phyloP scores from a whole-genome alignment of 2,888 invertebrate genomes.

The Polylopha cassiicola region DNA sequence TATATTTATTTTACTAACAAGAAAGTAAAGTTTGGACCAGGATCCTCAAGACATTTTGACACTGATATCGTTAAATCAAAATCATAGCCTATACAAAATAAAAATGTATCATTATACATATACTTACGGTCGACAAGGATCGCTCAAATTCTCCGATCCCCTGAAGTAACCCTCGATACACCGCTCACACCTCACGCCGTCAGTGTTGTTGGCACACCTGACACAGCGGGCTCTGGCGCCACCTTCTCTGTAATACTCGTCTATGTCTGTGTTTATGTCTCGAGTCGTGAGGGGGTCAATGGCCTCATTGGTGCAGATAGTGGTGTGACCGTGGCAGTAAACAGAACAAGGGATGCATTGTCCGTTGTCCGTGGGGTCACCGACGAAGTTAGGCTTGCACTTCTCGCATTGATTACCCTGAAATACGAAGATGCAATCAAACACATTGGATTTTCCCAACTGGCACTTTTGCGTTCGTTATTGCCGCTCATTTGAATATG shows the following conservation, averaged over 20 bases:
- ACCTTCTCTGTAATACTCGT: conserved; percentile 81
- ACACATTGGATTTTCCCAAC: neutral
- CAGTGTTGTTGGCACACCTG: conserved; percentile 88
- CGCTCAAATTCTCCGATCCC: conserved; percentile 85
- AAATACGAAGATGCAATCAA: conserved; percentile 20
- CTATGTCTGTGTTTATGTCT: no score
- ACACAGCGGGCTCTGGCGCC: conserved; percentile 86
- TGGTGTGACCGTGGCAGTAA: conserved; percentile 93
- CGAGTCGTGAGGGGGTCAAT: conserved; percentile 58
- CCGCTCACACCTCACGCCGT: conserved; percentile 88
- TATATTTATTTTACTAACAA: no score
- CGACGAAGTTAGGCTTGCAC: conserved; percentile 93
- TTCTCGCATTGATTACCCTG: conserved; percentile 93
- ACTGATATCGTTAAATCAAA: no score
- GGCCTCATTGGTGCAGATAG: conserved; percentile 83
- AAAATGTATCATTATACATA: neutral
- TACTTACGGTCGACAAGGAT: conserved; percentile 84
- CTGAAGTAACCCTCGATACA: conserved; percentile 87
- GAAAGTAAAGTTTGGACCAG: no score
- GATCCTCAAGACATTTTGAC: no score
- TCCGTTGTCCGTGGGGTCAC: conserved; percentile 91
- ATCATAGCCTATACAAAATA: no score
- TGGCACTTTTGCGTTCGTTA: no score
- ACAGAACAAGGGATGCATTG: conserved; percentile 91
- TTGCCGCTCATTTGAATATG: no score